Base-by-base conservation (phyloP, 2,113 vertebrate genomes). In the Pomatostomus ruficeps region DNA sequence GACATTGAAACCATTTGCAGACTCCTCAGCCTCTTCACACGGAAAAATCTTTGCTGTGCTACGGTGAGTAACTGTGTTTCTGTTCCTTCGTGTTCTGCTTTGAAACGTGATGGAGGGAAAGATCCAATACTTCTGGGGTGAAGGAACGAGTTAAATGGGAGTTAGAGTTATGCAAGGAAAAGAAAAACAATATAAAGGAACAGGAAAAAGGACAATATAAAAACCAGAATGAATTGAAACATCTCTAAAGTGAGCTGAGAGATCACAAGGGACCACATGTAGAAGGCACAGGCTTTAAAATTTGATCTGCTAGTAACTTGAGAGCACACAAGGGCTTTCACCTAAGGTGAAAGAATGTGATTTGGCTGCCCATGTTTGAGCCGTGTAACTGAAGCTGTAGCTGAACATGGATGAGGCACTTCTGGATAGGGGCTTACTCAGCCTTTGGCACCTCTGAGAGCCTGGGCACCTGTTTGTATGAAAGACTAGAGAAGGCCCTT, bases 1-100 rank as follows among this genome's bases (percentile, higher is more conserved):
- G 97, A 98, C 98, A 59, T 95, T 99, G 80, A 99, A 98, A 96
- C 97, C 97, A 36, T 98, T 98, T 84, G 82, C 82, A 6, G 98
- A 99, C 38, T 74, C 97, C 28, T 97, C 98, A 14, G 79, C 98
- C 71, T 90, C 98, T 51, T 93, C 98, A 54, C 95, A 98, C 21
- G 99, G 99, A 91, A 98, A 98, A 91, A 98, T 98, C 93, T 99
- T 99, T 96, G 90, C 98, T 16, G 97, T 98, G 76, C 98, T 99
- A 95, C 99, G 98, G 99, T 99, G 55, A 16, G 98, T 97, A 88
- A 35, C 11, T 86, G 38, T 71, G 20, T 28, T 73, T 68, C 78
- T 63, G 20, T 66, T 77, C n/a, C 62, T 38, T 84, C 24, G 0
- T 84, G 11, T 15, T 26, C 36, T 76, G 45, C 19, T 74, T 88